Evolutionary conservation across 1,140 invertebrate genomes (phyloP).

Genomic region (Drosophila eugracilis): DNA sequence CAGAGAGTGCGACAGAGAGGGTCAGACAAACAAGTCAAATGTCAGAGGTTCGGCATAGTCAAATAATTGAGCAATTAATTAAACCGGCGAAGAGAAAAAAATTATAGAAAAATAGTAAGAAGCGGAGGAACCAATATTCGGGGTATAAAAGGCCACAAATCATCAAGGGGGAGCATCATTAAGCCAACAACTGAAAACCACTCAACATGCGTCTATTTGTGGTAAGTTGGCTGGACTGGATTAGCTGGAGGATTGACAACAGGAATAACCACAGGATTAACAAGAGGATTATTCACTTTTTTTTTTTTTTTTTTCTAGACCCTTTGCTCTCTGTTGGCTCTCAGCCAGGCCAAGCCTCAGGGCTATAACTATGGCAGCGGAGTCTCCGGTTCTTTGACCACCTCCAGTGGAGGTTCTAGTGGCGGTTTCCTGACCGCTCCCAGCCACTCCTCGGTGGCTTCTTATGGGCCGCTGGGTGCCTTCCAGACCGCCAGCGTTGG

Average conservation of each 20-base stretch:
- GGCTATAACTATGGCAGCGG: conserved; percentile 79
- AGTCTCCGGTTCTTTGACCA: conserved; percentile 54
- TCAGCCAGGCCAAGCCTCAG: conserved; percentile 74
- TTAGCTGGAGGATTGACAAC: background rate
- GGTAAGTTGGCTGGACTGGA: conserved; percentile 56
- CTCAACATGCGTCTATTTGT: conserved; percentile 78
- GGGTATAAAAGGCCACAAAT: conserved; percentile 72
- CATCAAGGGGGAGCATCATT: conserved; percentile 68
- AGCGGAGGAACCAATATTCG: conserved; percentile 41
- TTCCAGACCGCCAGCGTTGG: conserved; percentile 70
- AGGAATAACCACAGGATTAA: conserved; percentile 1
- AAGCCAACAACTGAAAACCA: conserved; percentile 66
- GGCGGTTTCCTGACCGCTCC: conserved; percentile 45
- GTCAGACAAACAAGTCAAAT: conserved; percentile 63
- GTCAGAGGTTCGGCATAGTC: conserved; percentile 71
- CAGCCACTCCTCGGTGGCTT: conserved; percentile 52
- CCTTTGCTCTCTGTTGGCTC: conserved; percentile 55
- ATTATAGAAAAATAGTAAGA: conserved; percentile 54
- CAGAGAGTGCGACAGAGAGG: conserved; percentile 9
- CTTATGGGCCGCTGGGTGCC: conserved; percentile 64
- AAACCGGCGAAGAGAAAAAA: conserved; percentile 56
- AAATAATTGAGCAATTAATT: conserved; percentile 84
- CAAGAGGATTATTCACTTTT: background rate
- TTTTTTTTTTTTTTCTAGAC: conserved; percentile 40
- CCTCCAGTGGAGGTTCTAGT: conserved; percentile 4